Percentiles rank a stretch among this genome's conserved stretches.
Evolutionary conservation across 2,797 vertebrate species (phyloP).

Genomic region (Rallus crepitans): DNA sequence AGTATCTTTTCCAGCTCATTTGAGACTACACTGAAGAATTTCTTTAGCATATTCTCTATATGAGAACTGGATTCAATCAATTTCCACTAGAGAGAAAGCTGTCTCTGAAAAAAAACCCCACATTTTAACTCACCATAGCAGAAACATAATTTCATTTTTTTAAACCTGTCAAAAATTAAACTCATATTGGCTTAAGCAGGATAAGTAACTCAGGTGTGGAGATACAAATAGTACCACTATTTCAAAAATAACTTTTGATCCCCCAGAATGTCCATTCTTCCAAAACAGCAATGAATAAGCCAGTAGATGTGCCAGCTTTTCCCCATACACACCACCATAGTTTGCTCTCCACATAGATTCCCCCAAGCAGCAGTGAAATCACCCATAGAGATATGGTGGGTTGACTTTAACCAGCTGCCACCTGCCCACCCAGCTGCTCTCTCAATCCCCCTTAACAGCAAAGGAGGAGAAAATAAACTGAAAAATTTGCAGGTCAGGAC

Average conservation of each 20-base stretch:
- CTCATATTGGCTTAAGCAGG: not conserved
- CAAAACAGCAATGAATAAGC: not conserved
- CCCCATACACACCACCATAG: not conserved
- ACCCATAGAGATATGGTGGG: not conserved
- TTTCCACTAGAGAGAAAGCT: conserved; percentile 10
- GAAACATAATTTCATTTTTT: not conserved
- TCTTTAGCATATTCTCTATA: not conserved
- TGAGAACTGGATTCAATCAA: not conserved
- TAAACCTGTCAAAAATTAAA: not conserved
- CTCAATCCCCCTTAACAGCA: not conserved
- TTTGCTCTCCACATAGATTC: not conserved
- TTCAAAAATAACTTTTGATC: not conserved
- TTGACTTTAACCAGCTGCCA: not conserved
- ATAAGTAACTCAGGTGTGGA: not conserved
- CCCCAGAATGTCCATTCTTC: not conserved
- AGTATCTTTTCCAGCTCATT: not conserved
- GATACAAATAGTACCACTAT: not conserved
- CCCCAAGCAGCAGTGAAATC: not conserved
- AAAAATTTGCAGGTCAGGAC: not conserved
- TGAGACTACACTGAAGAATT: not conserved
- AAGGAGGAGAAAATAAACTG: not conserved
- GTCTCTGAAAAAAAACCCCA: not conserved
- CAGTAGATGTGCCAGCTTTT: not conserved
- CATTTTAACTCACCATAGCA: not conserved
- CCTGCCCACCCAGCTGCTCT: not conserved